Evolutionary conservation across 2,113 vertebrate species (phyloP).

Genomic region (Calyptomena viridis): DNA sequence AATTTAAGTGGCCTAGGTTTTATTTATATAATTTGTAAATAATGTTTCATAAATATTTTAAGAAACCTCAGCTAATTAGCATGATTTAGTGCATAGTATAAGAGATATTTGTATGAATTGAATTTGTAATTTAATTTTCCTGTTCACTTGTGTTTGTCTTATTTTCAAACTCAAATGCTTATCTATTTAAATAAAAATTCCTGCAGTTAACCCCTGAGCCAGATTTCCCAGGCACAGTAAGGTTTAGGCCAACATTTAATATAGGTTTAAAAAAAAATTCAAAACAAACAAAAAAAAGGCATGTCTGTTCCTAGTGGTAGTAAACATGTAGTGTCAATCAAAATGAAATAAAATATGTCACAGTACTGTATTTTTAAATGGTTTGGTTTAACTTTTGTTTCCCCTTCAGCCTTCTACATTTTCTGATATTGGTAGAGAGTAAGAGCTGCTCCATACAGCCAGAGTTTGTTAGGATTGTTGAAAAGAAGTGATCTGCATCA

Average conservation of each 20-base stretch:
- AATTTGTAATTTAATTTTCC: slow-evolving; percentile 44
- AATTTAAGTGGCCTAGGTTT: slow-evolving; percentile 63
- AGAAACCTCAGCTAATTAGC: slow-evolving; percentile 55
- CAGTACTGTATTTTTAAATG: slow-evolving; percentile 45
- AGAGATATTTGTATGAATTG: slow-evolving; percentile 37
- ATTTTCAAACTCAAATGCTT: slow-evolving; percentile 44
- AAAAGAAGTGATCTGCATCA: background rate
- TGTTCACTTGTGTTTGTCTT: slow-evolving; percentile 41
- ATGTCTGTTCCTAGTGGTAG: slow-evolving; percentile 50
- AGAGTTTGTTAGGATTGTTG: background rate
- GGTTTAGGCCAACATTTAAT: slow-evolving; percentile 32
- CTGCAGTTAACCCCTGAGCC: background rate
- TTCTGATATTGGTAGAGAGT: background rate
- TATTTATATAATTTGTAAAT: slow-evolving; percentile 80
- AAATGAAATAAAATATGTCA: slow-evolving; percentile 63
- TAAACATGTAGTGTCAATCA: slow-evolving; percentile 40
- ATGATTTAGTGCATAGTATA: slow-evolving; percentile 15
- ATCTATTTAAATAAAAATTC: slow-evolving; percentile 68
- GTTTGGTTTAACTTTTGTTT: slow-evolving; percentile 58
- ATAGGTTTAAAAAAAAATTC: background rate
- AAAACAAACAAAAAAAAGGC: background rate
- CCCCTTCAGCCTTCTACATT: slow-evolving; percentile 4
- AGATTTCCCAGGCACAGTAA: slow-evolving; percentile 30
- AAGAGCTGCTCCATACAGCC: background rate
- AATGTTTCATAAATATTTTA: slow-evolving; percentile 69